Conservation (phyloP, 1,140 invertebrate genomes). For the Rhagoletis pomonella region DNA sequence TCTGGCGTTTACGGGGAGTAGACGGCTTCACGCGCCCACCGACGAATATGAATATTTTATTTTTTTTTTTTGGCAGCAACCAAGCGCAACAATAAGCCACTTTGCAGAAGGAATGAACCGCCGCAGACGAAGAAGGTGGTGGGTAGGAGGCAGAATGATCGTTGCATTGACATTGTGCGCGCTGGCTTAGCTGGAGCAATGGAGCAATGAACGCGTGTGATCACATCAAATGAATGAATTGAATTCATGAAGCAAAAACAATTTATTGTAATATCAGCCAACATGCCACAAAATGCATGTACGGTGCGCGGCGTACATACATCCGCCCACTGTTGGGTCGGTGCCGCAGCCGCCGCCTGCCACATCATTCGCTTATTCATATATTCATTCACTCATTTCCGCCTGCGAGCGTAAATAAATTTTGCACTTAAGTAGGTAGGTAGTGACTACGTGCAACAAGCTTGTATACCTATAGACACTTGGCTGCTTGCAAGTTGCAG, state of each 20-base stretch:
- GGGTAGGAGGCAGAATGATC: background rate
- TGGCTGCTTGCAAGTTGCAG: background rate
- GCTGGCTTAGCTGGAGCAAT: too few species aligned
- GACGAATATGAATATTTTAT: background rate
- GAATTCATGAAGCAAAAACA: slow-evolving; percentile 51
- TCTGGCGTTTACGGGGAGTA: slow-evolving; percentile 31
- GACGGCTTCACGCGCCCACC: slow-evolving; percentile 51
- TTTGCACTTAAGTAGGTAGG: slow-evolving; percentile 50
- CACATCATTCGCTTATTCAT: background rate
- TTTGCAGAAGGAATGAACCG: background rate
- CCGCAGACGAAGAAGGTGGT: too few species aligned
- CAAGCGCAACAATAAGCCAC: background rate
- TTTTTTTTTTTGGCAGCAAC: too few species aligned
- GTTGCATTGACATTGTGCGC: background rate
- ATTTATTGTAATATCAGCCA: slow-evolving; percentile 50
- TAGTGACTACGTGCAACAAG: background rate
- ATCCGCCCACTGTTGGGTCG: slow-evolving; percentile 12
- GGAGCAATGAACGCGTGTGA: slow-evolving; percentile 35
- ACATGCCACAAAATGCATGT: slow-evolving; percentile 4
- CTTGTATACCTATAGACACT: background rate
- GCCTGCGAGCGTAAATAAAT: slow-evolving; percentile 50
- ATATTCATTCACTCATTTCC: slow-evolving; percentile 42
- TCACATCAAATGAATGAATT: slow-evolving; percentile 51
- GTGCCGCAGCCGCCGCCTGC: background rate
- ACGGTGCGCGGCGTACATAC: background rate